These are phyloP conservation scores for Oreochromis spilurus DNA, from an alignment of 2,113 vertebrate species.

Conservation along the genomic window DNA sequence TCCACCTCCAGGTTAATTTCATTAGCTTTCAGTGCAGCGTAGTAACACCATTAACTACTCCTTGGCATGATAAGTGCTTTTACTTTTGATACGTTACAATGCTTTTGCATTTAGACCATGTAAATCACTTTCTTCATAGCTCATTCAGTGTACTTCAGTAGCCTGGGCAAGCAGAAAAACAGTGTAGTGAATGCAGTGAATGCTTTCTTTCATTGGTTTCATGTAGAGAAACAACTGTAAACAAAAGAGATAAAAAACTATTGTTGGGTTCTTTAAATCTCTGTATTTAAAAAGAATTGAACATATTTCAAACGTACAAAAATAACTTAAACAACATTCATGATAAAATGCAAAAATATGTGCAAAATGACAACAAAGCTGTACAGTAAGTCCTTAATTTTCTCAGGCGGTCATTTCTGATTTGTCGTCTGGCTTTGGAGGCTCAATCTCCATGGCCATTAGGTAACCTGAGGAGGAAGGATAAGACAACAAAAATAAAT, in stretches of 20 bases:
- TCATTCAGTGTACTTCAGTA: background rate
- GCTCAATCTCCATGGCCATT: slow-evolving; percentile 80
- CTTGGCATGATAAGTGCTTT: background rate
- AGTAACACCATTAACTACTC: background rate
- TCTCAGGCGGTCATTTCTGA: slow-evolving; percentile 69
- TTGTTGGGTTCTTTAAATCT: background rate
- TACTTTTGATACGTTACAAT: background rate
- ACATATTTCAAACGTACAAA: slow-evolving; percentile 23
- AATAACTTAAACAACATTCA: background rate
- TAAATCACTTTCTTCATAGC: background rate
- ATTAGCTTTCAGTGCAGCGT: background rate
- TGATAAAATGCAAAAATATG: slow-evolving; percentile 17
- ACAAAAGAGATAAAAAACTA: background rate
- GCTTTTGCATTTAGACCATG: background rate
- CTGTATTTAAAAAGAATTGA: slow-evolving; percentile 36
- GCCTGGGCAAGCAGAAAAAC: background rate
- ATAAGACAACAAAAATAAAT: background rate
- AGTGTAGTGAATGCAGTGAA: background rate
- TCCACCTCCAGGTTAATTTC: background rate
- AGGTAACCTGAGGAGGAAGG: slow-evolving; percentile 70
- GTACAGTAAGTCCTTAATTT: background rate
- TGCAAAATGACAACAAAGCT: slow-evolving; percentile 10
- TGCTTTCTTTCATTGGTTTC: background rate
- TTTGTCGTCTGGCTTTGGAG: slow-evolving; percentile 71
- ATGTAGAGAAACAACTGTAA: background rate